Base-by-base conservation (phyloP, 2,888 invertebrate genomes). In the Microdon myrmicae region DNA sequence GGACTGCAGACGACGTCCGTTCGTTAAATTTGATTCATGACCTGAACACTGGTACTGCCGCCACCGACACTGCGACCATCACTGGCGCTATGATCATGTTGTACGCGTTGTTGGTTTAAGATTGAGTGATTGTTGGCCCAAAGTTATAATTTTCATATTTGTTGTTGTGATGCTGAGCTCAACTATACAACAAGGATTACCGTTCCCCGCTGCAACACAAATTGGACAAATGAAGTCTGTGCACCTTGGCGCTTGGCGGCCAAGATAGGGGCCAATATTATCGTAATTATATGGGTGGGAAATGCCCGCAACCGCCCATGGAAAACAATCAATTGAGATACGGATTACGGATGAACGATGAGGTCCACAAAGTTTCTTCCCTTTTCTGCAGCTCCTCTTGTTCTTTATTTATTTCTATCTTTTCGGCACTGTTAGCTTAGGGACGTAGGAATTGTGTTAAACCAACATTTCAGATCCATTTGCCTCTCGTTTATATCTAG, bases 1-100 rank as follows among this genome's bases (percentile, higher is more conserved):
- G 66, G 67, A 67, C 56, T 32, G 69, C 45, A 56, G 58, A 64
- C 58, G 53, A 54, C 67, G 68, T 68, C 44, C 75, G 74, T 77
- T 77, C 77, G 77, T 77, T 77, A 77, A 77, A 77, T 77, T 77
- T 77, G 77, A 77, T 77, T 77, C 77, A 77, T 77, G 77, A 75
- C 60, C 67, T 56, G 68, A 49, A 56, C 56, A 56, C 43, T 61
- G 17, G 47, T 37, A 20, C 38, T 39, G 17, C 19, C 28, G 34
- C 35, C 45, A 19, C 49, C 37, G 31, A 32, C 3, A 25, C 25
- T 3, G 17, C 29, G 20, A 26, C 25, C 10, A 10, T 17, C 10
- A 6, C 19, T 10, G n/a, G 14, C 17, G 32, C 14, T 25, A 56
- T 64, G 71, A 71, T 73, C 71, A 68, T 60, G 61, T 55, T 61